phyloP scores from a whole-genome alignment of 2,888 invertebrate species.

The Cyaniris semiargus region DNA sequence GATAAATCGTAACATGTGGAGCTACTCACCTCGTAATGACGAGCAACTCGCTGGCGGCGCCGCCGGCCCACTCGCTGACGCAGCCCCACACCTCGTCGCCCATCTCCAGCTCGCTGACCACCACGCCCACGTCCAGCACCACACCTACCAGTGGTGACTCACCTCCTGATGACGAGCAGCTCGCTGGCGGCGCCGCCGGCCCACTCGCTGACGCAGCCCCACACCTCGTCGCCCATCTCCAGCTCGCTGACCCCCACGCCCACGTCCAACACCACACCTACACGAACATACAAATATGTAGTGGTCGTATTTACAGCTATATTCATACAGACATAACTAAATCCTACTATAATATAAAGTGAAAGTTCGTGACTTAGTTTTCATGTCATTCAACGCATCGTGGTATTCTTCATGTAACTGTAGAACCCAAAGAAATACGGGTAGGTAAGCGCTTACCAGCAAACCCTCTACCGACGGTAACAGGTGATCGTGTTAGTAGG shows the following conservation, averaged over 20 bases:
- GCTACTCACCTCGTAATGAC: constrained; percentile 59
- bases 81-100: constrained; percentile 78
- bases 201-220: constrained; percentile 76
- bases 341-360: too few relatives aligned
- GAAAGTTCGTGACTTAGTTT: too few relatives aligned
- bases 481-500: constrained; percentile 50
- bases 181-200: constrained; percentile 70
- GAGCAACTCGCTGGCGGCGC: constrained; percentile 69
- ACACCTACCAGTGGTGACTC: constrained; percentile 52
- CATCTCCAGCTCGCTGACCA: constrained; percentile 65
- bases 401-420: too few relatives aligned
- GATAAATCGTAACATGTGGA: too few relatives aligned
- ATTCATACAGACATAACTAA: too few relatives aligned
- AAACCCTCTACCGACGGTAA: constrained; percentile 67
- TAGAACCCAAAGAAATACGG: too few relatives aligned
- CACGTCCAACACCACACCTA: constrained; percentile 71
- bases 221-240: constrained; percentile 75
- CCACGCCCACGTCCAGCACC: constrained; percentile 68
- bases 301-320: too few relatives aligned
- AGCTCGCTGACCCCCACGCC: constrained; percentile 64
- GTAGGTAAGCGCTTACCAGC: constrained; percentile 51
- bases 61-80: constrained; percentile 71
- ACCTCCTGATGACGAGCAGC: constrained; percentile 68
- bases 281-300: background rate
- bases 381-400: too few relatives aligned